Percentiles rank a stretch among this genome's conserved stretches.
These are phyloP conservation scores for Herminia tarsipennalis DNA, from an alignment of 2,888 invertebrate genomes.

Conservation along the genomic window DNA sequence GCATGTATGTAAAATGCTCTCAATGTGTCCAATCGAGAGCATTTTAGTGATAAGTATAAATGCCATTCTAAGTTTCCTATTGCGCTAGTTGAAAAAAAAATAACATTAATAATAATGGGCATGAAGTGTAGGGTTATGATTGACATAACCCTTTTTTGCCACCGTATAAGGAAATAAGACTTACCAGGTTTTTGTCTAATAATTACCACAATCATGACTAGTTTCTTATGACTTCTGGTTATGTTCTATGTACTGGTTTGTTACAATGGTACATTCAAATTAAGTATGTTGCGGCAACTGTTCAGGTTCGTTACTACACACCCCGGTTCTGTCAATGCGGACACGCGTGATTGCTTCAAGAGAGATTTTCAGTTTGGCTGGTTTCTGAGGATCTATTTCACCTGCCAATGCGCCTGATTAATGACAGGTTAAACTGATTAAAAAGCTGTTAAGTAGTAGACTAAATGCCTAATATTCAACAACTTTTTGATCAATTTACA, in stretches of 20 bases:
- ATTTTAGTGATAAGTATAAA: too few relatives aligned
- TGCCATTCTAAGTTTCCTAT: too few relatives aligned
- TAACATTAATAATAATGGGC: too few relatives aligned
- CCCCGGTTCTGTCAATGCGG: neutral
- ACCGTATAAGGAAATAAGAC: slow-evolving; percentile 17
- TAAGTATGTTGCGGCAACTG: neutral
- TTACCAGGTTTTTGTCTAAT: slow-evolving; percentile 28
- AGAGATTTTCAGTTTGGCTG: neutral
- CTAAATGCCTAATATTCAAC: too few relatives aligned
- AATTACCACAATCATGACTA: slow-evolving; percentile 22
- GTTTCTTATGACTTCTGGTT: slow-evolving; percentile 6
- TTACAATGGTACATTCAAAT: slow-evolving; percentile 23
- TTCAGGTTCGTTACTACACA: slow-evolving; percentile 2
- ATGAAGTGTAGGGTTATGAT: too few relatives aligned
- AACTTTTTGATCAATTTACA: too few relatives aligned
- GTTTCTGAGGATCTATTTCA: slow-evolving; percentile 1
- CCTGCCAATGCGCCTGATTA: neutral
- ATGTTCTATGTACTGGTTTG: slow-evolving; percentile 15
- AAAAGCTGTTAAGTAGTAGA: too few relatives aligned
- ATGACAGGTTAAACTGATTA: neutral
- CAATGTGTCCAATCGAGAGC: too few relatives aligned
- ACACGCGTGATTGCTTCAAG: neutral
- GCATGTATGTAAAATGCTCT: too few relatives aligned
- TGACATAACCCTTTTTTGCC: slow-evolving; percentile 5
- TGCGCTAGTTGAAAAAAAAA: too few relatives aligned